phyloP scores from a whole-genome alignment of 2,888 invertebrate genomes.

The Tachina grossa region DNA sequence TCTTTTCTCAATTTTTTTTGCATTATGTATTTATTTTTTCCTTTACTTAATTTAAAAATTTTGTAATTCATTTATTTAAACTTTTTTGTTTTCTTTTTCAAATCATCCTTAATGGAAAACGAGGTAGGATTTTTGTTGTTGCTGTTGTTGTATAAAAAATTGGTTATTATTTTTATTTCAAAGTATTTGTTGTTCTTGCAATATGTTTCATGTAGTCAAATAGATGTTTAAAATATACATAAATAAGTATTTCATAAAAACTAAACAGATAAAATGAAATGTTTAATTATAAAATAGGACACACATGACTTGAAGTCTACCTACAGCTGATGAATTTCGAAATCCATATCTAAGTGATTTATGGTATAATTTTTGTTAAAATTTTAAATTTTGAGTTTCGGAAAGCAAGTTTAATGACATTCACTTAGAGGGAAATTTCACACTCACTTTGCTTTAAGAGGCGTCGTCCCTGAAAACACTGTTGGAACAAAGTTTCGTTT shows the following conservation, averaged over 20 bases:
- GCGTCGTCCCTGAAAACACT: too few relatives aligned
- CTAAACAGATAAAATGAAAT: slow-evolving; percentile 14
- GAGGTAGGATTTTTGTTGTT: slow-evolving; percentile 81
- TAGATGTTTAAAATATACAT: slow-evolving; percentile 26
- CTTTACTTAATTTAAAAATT: slow-evolving; percentile 73
- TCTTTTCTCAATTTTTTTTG: slow-evolving; percentile 68
- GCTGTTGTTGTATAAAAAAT: slow-evolving; percentile 71
- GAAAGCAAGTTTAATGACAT: too few relatives aligned
- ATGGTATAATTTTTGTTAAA: too few relatives aligned
- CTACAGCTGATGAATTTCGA: too few relatives aligned
- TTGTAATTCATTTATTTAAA: slow-evolving; percentile 70
- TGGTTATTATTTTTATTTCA: slow-evolving; percentile 58
- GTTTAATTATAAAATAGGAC: background rate
- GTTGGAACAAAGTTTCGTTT: too few relatives aligned
- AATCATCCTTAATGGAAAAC: slow-evolving; percentile 80
- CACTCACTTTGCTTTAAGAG: too few relatives aligned
- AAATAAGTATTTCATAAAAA: slow-evolving; percentile 16
- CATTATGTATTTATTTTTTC: slow-evolving; percentile 48
- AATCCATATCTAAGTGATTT: too few relatives aligned
- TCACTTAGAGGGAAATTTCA: too few relatives aligned
- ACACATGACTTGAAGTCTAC: background rate
- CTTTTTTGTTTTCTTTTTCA: slow-evolving; percentile 72
- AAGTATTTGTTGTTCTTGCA: slow-evolving; percentile 54
- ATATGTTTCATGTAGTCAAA: slow-evolving; percentile 46
- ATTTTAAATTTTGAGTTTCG: too few relatives aligned